phyloP scores from a whole-genome alignment of 2,888 invertebrate species.

The Drosophila rellima region DNA sequence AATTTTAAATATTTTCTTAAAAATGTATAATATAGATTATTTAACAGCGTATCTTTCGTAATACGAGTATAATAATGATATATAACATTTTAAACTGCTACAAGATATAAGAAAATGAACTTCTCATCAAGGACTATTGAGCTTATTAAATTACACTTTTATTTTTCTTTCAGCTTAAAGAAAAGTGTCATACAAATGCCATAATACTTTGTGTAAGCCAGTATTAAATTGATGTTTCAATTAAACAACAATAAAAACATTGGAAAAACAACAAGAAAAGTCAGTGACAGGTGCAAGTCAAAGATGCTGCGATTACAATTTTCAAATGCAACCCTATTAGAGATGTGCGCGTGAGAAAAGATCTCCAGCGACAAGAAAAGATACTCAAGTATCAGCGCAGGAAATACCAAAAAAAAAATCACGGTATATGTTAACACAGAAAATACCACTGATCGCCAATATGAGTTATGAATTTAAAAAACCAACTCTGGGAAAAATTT shows the following conservation, averaged over 20 bases:
- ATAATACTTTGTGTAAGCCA: neutral
- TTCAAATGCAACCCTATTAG: neutral
- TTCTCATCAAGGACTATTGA: neutral
- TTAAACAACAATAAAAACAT: neutral
- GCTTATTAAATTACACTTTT: conserved; percentile 2
- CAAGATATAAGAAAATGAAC: too few species aligned
- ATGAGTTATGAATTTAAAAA: neutral
- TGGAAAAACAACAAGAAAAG: neutral
- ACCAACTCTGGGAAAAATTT: neutral
- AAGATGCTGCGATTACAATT: neutral
- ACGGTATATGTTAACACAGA: too few species aligned
- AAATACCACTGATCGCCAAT: too few species aligned
- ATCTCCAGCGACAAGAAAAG: neutral
- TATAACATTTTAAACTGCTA: too few species aligned
- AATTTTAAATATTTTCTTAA: neutral
- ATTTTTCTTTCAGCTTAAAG: neutral
- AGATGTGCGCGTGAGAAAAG: neutral
- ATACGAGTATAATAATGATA: too few species aligned
- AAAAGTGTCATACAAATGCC: neutral
- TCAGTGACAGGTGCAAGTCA: neutral
- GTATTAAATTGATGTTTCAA: neutral
- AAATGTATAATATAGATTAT: neutral
- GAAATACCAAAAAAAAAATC: neutral
- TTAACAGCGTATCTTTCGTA: too few species aligned
- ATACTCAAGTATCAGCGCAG: neutral